Percentiles rank a stretch among this genome's conserved stretches.
These are phyloP conservation scores for Drosophila asahinai DNA, from an alignment of 1,140 invertebrate genomes.

Conservation along the genomic window DNA sequence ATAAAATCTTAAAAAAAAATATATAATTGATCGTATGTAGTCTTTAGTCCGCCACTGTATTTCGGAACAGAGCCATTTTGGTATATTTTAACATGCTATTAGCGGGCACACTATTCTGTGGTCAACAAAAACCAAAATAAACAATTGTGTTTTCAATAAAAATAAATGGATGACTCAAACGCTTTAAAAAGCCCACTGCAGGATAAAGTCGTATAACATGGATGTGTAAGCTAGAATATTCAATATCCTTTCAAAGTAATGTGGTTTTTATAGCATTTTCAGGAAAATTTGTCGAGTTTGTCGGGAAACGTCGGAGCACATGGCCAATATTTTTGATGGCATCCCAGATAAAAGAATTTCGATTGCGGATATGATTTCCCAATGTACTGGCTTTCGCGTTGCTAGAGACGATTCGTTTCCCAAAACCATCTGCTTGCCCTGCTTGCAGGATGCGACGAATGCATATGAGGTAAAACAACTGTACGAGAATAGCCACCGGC, in stretches of 20 bases:
- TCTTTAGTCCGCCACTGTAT: no score
- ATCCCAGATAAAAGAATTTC: not conserved
- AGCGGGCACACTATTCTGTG: not conserved
- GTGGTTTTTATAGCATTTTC: not conserved
- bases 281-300: not conserved
- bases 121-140: no score
- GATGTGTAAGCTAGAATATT: not conserved
- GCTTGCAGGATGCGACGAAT: not conserved
- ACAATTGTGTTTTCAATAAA: no score
- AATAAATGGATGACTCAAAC: no score
- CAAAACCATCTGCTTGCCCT: not conserved
- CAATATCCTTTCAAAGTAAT: not conserved
- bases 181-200: no score
- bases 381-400: not conserved
- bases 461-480: not conserved
- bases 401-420: not conserved
- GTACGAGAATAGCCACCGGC: not conserved
- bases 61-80: no score
- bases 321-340: not conserved
- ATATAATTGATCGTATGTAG: no score
- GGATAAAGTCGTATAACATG: not conserved
- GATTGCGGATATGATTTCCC: not conserved
- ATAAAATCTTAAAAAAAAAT: no score
- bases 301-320: no score
- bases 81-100: not conserved